Evolutionary conservation across 37 sponge, comb jelly and placozoan genomes (phyloP), one percentile per base, ranked within the genome.

Genomic region (Oopsacas minuta): DNA sequence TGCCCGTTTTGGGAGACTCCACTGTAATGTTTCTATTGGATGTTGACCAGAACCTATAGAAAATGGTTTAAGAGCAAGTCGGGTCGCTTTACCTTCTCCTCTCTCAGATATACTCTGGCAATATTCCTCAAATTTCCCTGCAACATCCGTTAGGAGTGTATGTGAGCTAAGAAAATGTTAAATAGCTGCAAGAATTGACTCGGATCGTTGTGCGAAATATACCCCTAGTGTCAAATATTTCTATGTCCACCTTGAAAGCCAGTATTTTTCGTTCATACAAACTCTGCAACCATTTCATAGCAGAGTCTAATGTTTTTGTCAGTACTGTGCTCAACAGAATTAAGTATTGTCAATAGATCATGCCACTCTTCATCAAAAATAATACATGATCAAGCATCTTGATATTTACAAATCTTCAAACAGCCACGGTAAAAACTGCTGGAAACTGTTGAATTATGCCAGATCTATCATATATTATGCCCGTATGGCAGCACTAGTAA

Each of bases 251-350:
- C 49, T 42, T 42, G 49, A 42, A 42, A 42, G 32, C 30, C 75
- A 61, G 75, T 61, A 3, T 61, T 61, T n/a, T 61, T 61, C 75
- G 75, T n/a, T n/a, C 75, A 61, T 61, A 61, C 15, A 42, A 42
- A 42, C 49, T n/a, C 28, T 61, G 75, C 75, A 61, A 61, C 75
- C 75, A 61, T 61, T 61, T 42, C 49, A 32, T 61, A 3, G 75
- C 75, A 61, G 75, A 61, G 3, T 61, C 75, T 25, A 61, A 61
- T 61, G 75, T 61, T 61, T 61, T 61, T 34, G 28, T 12, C 22
- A 10, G 75, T 61, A 25, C 20, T 10, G 20, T 61, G 75, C 51
- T 61, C 30, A 25, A 61, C 28, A 61, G 75, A 61, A 3, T 61
- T 15, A 3, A 61, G 20, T 61, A 61, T 61, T 61, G 5, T 3